A percentile compares a stretch with the other conserved stretches of the same genome.
These are phyloP conservation scores for Andrena hattorfiana DNA, from an alignment of 2,888 invertebrate genomes.

Conservation along the genomic window DNA sequence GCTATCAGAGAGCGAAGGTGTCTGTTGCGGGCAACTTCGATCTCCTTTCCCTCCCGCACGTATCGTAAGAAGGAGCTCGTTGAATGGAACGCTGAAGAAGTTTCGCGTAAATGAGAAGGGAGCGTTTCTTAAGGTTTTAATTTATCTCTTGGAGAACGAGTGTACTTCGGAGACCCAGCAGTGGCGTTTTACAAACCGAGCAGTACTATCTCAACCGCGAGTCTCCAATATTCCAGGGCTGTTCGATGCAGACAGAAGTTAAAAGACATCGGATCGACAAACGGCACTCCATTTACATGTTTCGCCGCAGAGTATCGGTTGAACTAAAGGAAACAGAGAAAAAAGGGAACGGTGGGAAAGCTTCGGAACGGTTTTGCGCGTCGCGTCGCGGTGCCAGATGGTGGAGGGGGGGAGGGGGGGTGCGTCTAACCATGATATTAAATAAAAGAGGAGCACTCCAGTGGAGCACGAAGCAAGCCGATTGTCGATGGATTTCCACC, in stretches of 20 bases:
- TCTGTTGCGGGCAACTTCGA: neutral
- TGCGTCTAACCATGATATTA: slow-evolving; percentile 65
- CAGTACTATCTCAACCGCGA: no score
- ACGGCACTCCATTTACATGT: neutral
- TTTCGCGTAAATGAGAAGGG: neutral
- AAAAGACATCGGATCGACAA: neutral
- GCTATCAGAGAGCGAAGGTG: neutral
- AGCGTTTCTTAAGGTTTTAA: neutral
- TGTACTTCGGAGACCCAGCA: neutral
- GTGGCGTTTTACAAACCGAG: no score
- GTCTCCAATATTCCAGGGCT: neutral
- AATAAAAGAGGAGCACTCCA: slow-evolving; percentile 65
- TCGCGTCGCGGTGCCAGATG: slow-evolving; percentile 13
- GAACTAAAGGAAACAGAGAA: slow-evolving; percentile 2
- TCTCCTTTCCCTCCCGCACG: neutral
- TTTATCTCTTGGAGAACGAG: neutral
- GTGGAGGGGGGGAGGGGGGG: neutral
- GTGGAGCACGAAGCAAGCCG: slow-evolving; percentile 60
- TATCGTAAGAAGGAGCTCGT: neutral
- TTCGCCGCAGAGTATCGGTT: neutral
- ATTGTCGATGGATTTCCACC: slow-evolving; percentile 61
- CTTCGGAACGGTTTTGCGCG: slow-evolving; percentile 43
- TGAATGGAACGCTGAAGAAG: neutral
- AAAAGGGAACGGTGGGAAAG: slow-evolving; percentile 25
- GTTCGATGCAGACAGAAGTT: neutral